A percentile compares a stretch with the other conserved stretches of the same genome.
Evolutionary conservation across 2,113 vertebrate species (phyloP).

Genomic region (Daboia siamensis): DNA sequence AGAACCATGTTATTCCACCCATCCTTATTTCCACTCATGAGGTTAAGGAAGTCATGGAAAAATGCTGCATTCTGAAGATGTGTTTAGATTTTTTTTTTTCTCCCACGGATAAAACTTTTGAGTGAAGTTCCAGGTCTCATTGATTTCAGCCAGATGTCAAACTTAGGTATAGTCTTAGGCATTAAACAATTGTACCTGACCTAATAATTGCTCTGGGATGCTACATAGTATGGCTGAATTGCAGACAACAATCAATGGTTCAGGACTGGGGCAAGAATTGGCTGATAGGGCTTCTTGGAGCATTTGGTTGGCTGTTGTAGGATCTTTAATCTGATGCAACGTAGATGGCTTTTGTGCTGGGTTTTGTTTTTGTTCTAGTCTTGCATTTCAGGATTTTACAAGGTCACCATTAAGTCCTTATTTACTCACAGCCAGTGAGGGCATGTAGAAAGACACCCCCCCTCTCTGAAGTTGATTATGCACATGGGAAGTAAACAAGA

Average conservation of each 20-base stretch:
- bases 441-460: not conserved
- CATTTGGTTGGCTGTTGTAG: not conserved
- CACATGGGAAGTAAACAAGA: slow-evolving; percentile 9
- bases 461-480: not conserved
- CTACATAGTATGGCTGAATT: slow-evolving; percentile 17
- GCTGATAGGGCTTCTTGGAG: not conserved
- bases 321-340: not conserved
- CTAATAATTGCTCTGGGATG: not conserved
- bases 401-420: not conserved
- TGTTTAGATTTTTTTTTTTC: not conserved
- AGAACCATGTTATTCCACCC: not conserved
- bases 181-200: not conserved
- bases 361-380: not conserved
- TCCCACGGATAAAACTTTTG: not conserved
- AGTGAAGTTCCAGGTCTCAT: not conserved
- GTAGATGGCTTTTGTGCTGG: not conserved
- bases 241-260: not conserved
- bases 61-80: not conserved
- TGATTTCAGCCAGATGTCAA: not conserved
- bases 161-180: not conserved
- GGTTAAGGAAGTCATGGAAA: not conserved
- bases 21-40: not conserved
- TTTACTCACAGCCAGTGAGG: not conserved
- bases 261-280: not conserved
- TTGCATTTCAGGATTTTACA: not conserved